Evolutionary conservation across 2,113 vertebrate genomes (phyloP), one percentile per base, ranked within the genome.

Genomic region (Epinephelus moara): DNA sequence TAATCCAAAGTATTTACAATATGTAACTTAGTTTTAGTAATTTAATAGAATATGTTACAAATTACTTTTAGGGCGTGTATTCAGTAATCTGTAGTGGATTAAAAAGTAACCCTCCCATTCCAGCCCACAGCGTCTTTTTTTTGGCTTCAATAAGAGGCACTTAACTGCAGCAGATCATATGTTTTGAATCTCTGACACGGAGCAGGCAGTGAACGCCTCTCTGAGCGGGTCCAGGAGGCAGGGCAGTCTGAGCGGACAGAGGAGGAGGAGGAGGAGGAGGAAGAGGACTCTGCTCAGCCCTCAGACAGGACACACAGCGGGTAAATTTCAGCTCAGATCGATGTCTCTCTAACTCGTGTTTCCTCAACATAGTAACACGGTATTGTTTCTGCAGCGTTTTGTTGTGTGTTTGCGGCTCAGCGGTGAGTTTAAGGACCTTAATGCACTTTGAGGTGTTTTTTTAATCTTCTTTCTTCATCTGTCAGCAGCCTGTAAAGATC

Each of bases 161-260:
- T 61, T 12, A 6, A 37, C 5, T 18, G 37, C 27, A n/a, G 45
- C 19, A 25, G 19, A 80, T 80, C 81, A 85, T 70, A 52, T 71
- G 87, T 49, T 49, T 68, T 61, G 62, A 62, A 50, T 69, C 49
- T 84, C 50, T 53, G 84, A 76, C 56, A 23, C 69, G 2, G 69
- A 64, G 79, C 50, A 8, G 88, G 45, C 75, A 37, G 82, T 89
- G 90, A 92, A 91, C 89, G 91, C 89, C 85, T 78, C 85, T 64
- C 84, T 1, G 47, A 75, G 84, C 81, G 23, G 81, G 79, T 79
- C 75, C 74, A 50, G 84, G 76, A 83, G 86, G 79, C 80, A 71
- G 80, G 80, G 49, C 79, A 13, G 60, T 66, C 21, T 45, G 75
- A 57, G 45, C 71, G 63, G 71, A 63, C 62, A 21, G 61, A 73